Conservation (phyloP, 2,797 vertebrate genomes). For the Hypotaenidia okinawae region DNA sequence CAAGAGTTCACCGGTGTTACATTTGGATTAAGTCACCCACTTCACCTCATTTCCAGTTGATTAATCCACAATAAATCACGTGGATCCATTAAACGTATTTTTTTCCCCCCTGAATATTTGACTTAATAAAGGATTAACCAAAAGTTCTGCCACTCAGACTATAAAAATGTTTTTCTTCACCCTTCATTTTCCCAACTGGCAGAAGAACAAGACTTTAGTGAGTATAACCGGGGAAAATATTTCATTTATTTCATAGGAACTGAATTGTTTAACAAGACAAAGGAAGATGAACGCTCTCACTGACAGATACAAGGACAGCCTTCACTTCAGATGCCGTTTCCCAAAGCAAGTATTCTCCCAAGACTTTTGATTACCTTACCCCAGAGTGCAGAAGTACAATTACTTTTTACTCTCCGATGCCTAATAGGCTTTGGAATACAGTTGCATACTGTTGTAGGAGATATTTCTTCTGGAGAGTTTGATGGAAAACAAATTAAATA, state of each 20-base stretch:
- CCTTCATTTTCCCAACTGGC: neutral
- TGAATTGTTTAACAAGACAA: neutral
- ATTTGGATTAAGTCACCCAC: neutral
- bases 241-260: neutral
- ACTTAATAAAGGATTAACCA: neutral
- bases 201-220: neutral
- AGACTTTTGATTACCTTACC: neutral
- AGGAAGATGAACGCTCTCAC: neutral
- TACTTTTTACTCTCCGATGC: neutral
- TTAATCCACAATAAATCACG: constrained; percentile 23
- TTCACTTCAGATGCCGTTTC: neutral
- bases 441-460: neutral
- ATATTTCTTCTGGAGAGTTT: neutral
- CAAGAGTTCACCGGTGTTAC: neutral
- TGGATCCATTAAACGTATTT: neutral
- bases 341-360: neutral
- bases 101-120: neutral
- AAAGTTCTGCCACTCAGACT: neutral
- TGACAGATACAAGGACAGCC: neutral
- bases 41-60: neutral
- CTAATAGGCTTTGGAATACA: neutral
- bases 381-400: neutral
- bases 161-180: neutral
- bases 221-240: neutral
- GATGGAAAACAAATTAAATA: constrained; percentile 42